Evolutionary conservation across 2,888 invertebrate species (phyloP).

Genomic region (Torymus auratus): DNA sequence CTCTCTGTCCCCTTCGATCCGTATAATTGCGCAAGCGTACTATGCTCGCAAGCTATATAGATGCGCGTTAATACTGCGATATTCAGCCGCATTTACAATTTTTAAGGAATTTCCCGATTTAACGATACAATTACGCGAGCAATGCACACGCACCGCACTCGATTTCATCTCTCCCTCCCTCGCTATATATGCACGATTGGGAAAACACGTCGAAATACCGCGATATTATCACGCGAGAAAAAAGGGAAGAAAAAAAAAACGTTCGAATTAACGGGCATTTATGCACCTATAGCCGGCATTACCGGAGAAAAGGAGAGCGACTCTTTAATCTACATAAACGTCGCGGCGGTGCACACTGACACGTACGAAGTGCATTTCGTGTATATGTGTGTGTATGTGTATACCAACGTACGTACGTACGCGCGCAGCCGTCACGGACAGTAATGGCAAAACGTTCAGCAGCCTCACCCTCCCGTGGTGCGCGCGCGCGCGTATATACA

Average conservation of each 20-base stretch:
- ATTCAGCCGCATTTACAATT: slow-evolving; percentile 9
- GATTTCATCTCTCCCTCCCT: no score
- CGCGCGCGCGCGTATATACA: no score
- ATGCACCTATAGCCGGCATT: no score
- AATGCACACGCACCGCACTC: no score
- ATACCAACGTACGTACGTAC: background rate
- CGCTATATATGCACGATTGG: no score
- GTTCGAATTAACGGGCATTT: no score
- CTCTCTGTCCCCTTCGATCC: background rate
- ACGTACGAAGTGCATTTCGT: background rate
- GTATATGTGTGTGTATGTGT: no score
- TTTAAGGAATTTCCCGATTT: slow-evolving; percentile 13
- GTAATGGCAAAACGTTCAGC: slow-evolving; percentile 11
- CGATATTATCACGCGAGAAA: no score
- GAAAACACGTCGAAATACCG: no score
- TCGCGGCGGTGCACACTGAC: background rate
- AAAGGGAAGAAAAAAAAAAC: no score
- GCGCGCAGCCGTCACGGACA: background rate
- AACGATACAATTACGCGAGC: background rate
- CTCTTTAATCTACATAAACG: slow-evolving; percentile 39
- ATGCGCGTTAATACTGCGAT: background rate
- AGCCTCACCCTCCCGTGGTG: background rate
- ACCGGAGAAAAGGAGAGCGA: background rate
- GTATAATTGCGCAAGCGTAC: slow-evolving; percentile 3
- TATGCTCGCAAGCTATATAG: no score